Evolutionary conservation across 2,888 invertebrate species (phyloP), one percentile per base, ranked within the genome.

Genomic region (Prosopocoilus inquinatus): DNA sequence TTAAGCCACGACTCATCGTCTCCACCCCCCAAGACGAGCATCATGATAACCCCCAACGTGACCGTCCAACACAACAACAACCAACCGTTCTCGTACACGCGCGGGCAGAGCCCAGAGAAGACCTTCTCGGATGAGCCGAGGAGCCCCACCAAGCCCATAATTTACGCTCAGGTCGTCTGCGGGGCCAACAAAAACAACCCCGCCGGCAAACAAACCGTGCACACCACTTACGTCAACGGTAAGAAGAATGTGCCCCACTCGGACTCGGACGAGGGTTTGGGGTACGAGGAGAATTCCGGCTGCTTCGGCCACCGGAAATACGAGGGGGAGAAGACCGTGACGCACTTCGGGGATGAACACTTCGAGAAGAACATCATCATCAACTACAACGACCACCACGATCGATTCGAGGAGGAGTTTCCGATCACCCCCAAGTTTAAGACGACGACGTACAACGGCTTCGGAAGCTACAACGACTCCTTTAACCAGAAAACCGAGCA

Each of bases 31-130:
- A 84, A 84, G 68, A 75, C 78, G 16, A 78, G 76, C 39, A 66
- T 75, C 15, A 78, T 87, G 73, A 81, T 87, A 52, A 79, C 83
- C 12, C 83, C 86, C 20, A 78, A 82, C 47, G 77, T 79, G 3
- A 82, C 83, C 61, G 83, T 85, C 41, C 83, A 82, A 20, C 83
- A 84, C 62, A 89, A 90, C 70, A 83, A 84, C 63, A 90, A 89
- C 70, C 85, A 90, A 70, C 91, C 90, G 32, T 92, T 92, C 75
- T 92, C 91, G 0, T 92, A 92, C 67, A 88, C 88, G 2, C 83
- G 83, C 67, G 80, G 81, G 2, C 57, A 78, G 33, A 84, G 83
- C 71, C 76, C 75, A 1, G 76, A 76, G 11, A 72, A 74, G 51
- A 67, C 58, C 20, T 54, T 66, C 50, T 69, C 70, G 20, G 70